Conservation (phyloP, 2,888 invertebrate genomes). For the Hydroisotoma schaefferi region DNA sequence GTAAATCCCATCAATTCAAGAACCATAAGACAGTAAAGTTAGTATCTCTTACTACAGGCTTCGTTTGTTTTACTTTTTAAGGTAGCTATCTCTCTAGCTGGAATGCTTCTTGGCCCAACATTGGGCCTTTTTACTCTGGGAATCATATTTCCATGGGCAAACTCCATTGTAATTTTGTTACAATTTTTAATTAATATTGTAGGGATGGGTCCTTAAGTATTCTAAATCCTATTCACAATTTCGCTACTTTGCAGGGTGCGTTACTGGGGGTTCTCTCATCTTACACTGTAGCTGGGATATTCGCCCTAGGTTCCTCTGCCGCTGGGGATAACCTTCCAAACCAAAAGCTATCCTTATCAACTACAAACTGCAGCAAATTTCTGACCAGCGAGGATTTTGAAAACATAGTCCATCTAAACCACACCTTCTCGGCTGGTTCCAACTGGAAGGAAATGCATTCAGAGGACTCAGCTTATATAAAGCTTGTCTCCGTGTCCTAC, state of each 20-base stretch:
- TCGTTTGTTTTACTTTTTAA: not conserved
- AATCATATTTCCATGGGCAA: constrained; percentile 43
- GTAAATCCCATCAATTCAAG: constrained; percentile 5
- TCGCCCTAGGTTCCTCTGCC: constrained; percentile 17
- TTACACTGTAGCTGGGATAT: constrained; percentile 9
- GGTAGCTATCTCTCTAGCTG: constrained; percentile 30
- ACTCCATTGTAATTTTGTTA: constrained; percentile 21
- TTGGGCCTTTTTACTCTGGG: constrained; percentile 38
- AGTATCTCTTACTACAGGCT: not conserved
- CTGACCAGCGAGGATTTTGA: constrained; percentile 12
- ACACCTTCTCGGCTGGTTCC: constrained; percentile 17
- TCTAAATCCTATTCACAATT: too few relatives aligned
- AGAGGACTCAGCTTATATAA: constrained; percentile 22
- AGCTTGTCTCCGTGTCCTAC: constrained; percentile 32
- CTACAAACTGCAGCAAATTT: constrained; percentile 25
- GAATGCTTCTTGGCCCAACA: constrained; percentile 36
- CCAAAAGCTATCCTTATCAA: constrained; percentile 26
- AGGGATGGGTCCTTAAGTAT: too few relatives aligned
- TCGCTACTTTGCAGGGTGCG: constrained; percentile 24
- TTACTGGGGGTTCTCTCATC: constrained; percentile 13
- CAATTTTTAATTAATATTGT: too few relatives aligned
- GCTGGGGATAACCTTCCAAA: constrained; percentile 15
- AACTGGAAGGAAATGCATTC: constrained; percentile 22
- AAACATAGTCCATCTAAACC: constrained; percentile 9
- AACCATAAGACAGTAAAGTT: too few relatives aligned